Conservation (phyloP, 1,140 invertebrate species). For the Tetragonula clypearis region DNA sequence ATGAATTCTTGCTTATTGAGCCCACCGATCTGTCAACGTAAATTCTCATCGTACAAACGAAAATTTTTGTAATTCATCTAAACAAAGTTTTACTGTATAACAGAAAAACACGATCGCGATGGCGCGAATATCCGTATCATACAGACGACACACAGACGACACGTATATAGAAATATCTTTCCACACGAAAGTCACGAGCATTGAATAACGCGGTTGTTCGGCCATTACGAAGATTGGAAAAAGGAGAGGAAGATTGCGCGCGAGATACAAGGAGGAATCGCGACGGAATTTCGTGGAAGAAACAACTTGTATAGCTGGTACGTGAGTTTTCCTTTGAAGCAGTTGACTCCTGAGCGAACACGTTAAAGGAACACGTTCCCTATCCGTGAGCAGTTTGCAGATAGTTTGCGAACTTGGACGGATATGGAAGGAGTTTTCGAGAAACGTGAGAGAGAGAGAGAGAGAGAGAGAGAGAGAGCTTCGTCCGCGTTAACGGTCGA, state of each 20-base stretch:
- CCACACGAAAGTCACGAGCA: neutral
- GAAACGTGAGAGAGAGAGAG: neutral
- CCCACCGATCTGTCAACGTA: too few species aligned
- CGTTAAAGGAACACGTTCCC: conserved; percentile 25
- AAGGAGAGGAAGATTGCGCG: conserved; percentile 3
- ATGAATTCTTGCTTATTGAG: too few species aligned
- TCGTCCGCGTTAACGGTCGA: conserved; percentile 10
- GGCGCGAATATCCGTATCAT: neutral
- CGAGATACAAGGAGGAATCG: neutral
- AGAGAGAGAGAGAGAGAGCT: conserved; percentile 14
- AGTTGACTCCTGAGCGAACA: conserved; percentile 16
- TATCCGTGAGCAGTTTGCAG: conserved; percentile 30
- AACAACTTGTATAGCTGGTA: neutral
- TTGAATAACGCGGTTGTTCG: neutral
- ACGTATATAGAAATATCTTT: neutral
- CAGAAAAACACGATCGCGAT: neutral
- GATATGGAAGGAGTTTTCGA: neutral
- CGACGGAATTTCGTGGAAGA: neutral
- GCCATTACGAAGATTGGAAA: neutral
- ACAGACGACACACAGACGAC: too few species aligned
- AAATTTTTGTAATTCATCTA: too few species aligned
- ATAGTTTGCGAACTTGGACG: conserved; percentile 33
- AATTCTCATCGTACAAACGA: too few species aligned
- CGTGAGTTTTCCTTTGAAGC: conserved; percentile 28
- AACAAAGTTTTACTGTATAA: neutral